Percentiles rank a stretch among this genome's conserved stretches.
Evolutionary conservation across 1,140 invertebrate species (phyloP).

Genomic region (Tenebrio molitor): DNA sequence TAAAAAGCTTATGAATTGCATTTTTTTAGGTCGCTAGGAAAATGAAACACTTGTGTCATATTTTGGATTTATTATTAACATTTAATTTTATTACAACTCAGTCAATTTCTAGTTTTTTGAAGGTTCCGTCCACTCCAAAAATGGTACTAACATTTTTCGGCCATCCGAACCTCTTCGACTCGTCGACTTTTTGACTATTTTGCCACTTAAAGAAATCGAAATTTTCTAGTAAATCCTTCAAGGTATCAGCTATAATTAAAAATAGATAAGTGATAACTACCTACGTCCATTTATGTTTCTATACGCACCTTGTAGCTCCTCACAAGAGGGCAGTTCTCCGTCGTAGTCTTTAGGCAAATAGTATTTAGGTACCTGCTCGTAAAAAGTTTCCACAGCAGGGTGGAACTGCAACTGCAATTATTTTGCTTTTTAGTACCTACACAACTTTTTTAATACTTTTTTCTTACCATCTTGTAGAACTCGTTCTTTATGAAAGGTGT

Average conservation of each 20-base stretch:
- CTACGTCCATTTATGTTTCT: not conserved
- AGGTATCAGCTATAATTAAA: slow-evolving; percentile 57
- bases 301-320: slow-evolving; percentile 53
- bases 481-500: slow-evolving; percentile 80
- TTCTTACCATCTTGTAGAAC: slow-evolving; percentile 69
- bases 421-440: not conserved
- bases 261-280: not conserved
- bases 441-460: not conserved
- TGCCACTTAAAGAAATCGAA: slow-evolving; percentile 71
- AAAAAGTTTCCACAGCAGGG: slow-evolving; percentile 63
- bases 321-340: slow-evolving; percentile 65
- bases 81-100: no score
- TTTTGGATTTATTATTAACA: no score
- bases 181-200: slow-evolving; percentile 71
- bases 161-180: slow-evolving; percentile 74
- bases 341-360: slow-evolving; percentile 69
- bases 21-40: no score
- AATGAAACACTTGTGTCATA: no score
- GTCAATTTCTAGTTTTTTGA: slow-evolving; percentile 67
- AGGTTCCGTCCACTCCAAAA: slow-evolving; percentile 76
- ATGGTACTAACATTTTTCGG: slow-evolving; percentile 74
- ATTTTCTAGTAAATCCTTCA: slow-evolving; percentile 67
- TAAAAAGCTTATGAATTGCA: no score
- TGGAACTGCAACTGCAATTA: slow-evolving; percentile 57
- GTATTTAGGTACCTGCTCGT: slow-evolving; percentile 59